Conservation (phyloP, 2,888 invertebrate genomes). For the Sarcophaga rosellei region DNA sequence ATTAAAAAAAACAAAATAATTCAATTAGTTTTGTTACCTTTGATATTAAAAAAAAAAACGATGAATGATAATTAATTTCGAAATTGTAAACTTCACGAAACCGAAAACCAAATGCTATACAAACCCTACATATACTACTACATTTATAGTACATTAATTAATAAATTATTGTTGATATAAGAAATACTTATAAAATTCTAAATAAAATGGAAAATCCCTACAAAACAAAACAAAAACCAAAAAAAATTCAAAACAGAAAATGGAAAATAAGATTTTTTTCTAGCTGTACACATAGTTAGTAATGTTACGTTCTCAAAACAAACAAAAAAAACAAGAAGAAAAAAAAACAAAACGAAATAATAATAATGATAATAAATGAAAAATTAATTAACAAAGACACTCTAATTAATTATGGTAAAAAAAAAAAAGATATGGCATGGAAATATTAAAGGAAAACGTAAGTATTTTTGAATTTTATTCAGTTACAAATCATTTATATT, state of each 20-base stretch:
- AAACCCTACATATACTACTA: constrained; percentile 15
- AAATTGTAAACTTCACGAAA: constrained; percentile 21
- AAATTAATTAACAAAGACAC: constrained; percentile 38
- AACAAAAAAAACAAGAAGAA: constrained; percentile 17
- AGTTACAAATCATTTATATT: too few species aligned
- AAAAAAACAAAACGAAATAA: background rate
- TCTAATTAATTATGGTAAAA: background rate
- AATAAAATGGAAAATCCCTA: background rate
- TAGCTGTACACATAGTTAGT: background rate
- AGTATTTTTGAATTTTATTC: too few species aligned
- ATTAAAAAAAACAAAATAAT: too few species aligned
- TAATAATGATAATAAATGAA: too few species aligned
- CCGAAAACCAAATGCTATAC: constrained; percentile 15
- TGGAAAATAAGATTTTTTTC: constrained; percentile 49
- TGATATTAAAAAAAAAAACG: constrained; percentile 34
- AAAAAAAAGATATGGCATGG: too few species aligned
- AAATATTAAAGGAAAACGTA: too few species aligned
- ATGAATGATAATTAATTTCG: background rate
- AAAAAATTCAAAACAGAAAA: constrained; percentile 11
- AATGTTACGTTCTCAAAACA: constrained; percentile 59
- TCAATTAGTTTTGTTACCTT: constrained; percentile 46
- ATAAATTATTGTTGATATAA: background rate
- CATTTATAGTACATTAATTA: background rate
- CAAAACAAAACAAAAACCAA: background rate
- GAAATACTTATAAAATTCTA: constrained; percentile 19